Evolutionary conservation across 2,113 vertebrate genomes (phyloP), one percentile per base, ranked within the genome.

Genomic region (Phalacrocorax aristotelis): DNA sequence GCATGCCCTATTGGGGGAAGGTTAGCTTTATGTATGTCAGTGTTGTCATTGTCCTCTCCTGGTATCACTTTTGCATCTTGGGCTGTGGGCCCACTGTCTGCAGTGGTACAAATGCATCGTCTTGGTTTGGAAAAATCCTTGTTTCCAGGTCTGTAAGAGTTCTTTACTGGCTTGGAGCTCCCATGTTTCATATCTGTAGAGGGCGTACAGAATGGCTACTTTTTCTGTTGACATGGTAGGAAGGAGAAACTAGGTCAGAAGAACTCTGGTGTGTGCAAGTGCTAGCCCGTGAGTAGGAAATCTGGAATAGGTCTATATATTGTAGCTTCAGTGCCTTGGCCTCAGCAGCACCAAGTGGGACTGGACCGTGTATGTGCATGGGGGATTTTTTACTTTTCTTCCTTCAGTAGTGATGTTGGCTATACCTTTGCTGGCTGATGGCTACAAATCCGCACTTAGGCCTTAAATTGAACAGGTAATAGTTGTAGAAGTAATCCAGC

Each of bases 171-270:
- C 46, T 71, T 68, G 20, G 16, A 72, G 21, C 44, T 57, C 44
- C 38, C 5, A 3, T 44, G 17, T 79, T 46, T 72, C 5, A 0
- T 27, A 18, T 52, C 88, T 66, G 26, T 74, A 71, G 49, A 90
- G 58, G 29, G 5, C 14, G 12, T 89, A 49, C 46, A 82, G 72
- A 79, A 62, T 61, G 44, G 38, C 77, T 64, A 30, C n/a, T 90
- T 71, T 49, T 91, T 29, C 69, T 83, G 1, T 55, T 82, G 81
- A 71, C 15, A 0, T 22, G 36, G 12, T 84, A 64, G 83, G 32
- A 78, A 87, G 69, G 64, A 91, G 83, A 94, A 96, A 55, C 46
- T 62, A 70, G 83, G 61, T 78, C 77, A 82, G 81, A 87, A 61
- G 27, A 64, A 21, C 44, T 82, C 51, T 70, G 27, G 34, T 69